Evolutionary conservation across 2,797 vertebrate genomes (phyloP).

Genomic region (Buphagus erythrorhynchus): DNA sequence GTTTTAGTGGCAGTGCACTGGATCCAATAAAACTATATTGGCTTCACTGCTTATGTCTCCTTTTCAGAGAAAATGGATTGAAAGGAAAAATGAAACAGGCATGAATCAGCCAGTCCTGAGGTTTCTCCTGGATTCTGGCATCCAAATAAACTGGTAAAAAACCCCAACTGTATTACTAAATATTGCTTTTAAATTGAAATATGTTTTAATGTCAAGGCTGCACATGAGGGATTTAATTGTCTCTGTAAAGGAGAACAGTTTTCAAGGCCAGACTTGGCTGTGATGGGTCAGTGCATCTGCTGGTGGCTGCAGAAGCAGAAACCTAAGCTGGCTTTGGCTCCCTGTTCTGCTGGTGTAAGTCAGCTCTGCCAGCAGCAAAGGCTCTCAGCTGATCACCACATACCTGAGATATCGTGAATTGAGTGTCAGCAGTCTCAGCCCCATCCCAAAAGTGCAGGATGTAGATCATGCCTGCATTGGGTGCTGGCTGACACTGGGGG

Average conservation of each 20-base stretch:
- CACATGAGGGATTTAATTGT: constrained; percentile 21
- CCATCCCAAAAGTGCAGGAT: not conserved
- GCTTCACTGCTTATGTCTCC: constrained; percentile 80
- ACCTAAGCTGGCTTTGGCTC: not conserved
- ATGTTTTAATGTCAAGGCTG: constrained; percentile 46
- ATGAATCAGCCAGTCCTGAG: constrained; percentile 69
- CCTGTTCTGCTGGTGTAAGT: not conserved
- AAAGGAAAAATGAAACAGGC: constrained; percentile 76
- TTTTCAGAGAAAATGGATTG: constrained; percentile 82
- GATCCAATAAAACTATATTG: constrained; percentile 84
- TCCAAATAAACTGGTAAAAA: constrained; percentile 36
- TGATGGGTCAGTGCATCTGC: not conserved
- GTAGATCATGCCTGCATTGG: rapidly evolving
- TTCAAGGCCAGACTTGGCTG: not conserved
- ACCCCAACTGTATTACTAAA: constrained; percentile 18
- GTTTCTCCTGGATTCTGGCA: constrained; percentile 60
- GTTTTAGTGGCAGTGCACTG: constrained; percentile 80
- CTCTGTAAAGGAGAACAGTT: not conserved
- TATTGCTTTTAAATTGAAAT: constrained; percentile 58
- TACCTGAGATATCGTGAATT: rapidly evolving
- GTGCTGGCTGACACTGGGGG: not conserved
- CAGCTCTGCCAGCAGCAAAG: rapidly evolving
- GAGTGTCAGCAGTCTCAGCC: not conserved
- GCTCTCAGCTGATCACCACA: not conserved
- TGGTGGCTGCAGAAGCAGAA: not conserved